Conservation (phyloP, 1,140 invertebrate genomes). For the Hypothenemus hampei region DNA sequence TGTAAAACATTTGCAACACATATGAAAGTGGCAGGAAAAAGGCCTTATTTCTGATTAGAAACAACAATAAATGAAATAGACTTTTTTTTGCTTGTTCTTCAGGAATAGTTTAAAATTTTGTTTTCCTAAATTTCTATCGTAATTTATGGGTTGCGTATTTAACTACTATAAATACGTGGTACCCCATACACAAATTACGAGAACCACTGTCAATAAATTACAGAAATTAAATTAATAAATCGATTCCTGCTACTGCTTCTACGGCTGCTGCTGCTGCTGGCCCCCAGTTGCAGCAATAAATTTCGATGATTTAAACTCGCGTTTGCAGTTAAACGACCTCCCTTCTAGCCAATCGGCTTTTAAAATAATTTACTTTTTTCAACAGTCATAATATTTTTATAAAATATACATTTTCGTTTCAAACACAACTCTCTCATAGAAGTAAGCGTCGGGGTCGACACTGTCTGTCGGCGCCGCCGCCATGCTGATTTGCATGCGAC, state of each 20-base stretch:
- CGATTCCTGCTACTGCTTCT: constrained; percentile 17
- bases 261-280: constrained; percentile 6
- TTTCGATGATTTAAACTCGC: constrained; percentile 11
- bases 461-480: constrained; percentile 36
- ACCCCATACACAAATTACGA: constrained; percentile 10
- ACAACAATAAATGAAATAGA: not conserved
- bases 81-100: not conserved
- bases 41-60: too few relatives aligned
- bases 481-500: constrained; percentile 48
- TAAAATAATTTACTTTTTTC: not conserved
- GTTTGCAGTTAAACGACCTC: constrained; percentile 2
- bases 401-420: not conserved
- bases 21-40: too few relatives aligned
- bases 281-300: constrained; percentile 1
- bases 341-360: not conserved
- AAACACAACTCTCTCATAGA: not conserved
- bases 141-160: not conserved
- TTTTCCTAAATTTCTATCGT: not conserved
- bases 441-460: constrained; percentile 35
- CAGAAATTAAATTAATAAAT: constrained; percentile 26
- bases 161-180: constrained; percentile 6
- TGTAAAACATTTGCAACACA: too few relatives aligned
- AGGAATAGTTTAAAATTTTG: not conserved
- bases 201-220: constrained; percentile 26
- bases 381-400: not conserved